Percentiles rank a stretch among this genome's conserved stretches.
These are phyloP conservation scores for Urosaurus nigricauda DNA, from an alignment of 2,797 vertebrate species.

Conservation along the genomic window DNA sequence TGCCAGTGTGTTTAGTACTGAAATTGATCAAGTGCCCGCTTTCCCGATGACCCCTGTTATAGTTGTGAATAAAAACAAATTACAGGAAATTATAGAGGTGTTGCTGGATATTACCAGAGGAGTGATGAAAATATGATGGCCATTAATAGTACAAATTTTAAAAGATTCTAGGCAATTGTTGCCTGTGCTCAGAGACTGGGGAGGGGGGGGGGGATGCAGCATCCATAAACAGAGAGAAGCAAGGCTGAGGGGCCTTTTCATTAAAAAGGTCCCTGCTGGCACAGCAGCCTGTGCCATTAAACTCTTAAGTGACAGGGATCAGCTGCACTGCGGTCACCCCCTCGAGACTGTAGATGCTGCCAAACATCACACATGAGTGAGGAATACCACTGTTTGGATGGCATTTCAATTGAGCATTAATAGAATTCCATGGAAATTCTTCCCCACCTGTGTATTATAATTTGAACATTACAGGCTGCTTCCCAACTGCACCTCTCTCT, in stretches of 20 bases:
- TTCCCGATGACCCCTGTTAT: slow-evolving; percentile 61
- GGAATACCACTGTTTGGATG: neutral
- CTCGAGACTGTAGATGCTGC: neutral
- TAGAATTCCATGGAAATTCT: slow-evolving; percentile 9
- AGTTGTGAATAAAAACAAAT: slow-evolving; percentile 67
- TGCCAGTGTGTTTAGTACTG: slow-evolving; percentile 32
- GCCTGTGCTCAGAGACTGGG: slow-evolving; percentile 23
- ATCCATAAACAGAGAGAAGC: slow-evolving; percentile 28
- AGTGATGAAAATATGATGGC: slow-evolving; percentile 59
- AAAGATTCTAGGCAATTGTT: slow-evolving; percentile 57
- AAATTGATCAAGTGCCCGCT: slow-evolving; percentile 56
- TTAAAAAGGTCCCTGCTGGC: slow-evolving; percentile 17
- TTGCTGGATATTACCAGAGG: slow-evolving; percentile 61
- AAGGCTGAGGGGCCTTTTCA: slow-evolving; percentile 20
- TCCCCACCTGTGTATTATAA: neutral
- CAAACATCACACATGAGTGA: neutral
- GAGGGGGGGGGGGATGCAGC: slow-evolving; percentile 19
- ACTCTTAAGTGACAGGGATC: neutral
- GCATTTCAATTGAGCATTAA: neutral
- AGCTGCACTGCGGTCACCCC: neutral
- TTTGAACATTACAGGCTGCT: neutral
- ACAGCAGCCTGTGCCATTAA: slow-evolving; percentile 9
- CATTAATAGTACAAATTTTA: slow-evolving; percentile 64
- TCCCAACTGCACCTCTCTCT: neutral
- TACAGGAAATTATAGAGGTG: slow-evolving; percentile 70